These are phyloP conservation scores for Aptenodytes patagonicus DNA, from an alignment of 2,113 vertebrate species.

Conservation along the genomic window DNA sequence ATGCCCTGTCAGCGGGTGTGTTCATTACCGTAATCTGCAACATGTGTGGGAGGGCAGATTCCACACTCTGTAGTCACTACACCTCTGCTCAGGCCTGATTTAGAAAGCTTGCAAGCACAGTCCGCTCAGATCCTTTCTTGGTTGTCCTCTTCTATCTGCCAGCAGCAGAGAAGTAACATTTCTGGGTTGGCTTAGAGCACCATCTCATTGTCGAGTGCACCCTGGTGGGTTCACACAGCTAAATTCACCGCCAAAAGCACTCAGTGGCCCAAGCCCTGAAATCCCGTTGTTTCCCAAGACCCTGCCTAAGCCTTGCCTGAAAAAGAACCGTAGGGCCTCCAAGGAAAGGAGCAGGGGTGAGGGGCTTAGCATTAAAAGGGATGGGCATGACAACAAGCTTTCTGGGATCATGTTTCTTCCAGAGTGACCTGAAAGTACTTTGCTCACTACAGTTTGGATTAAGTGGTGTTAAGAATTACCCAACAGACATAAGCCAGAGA, in stretches of 20 bases:
- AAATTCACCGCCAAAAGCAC: neutral
- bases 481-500: neutral
- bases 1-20: neutral
- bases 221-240: neutral
- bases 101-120: neutral
- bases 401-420: neutral
- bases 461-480: neutral
- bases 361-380: neutral
- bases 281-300: neutral
- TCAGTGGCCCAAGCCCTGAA: neutral
- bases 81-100: constrained; percentile 27
- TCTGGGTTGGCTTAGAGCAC: neutral
- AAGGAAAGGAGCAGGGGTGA: neutral
- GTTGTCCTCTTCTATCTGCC: neutral
- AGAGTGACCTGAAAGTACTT: neutral
- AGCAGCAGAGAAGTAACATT: neutral
- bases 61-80: neutral
- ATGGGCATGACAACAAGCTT: neutral
- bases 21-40: neutral
- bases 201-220: fast-evolving
- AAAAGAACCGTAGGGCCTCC: neutral
- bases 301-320: neutral
- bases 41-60: neutral
- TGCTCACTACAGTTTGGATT: neutral
- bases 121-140: neutral